Evolutionary conservation across 2,797 vertebrate genomes (phyloP), one percentile per base, ranked within the genome.

Genomic region (Myotis findleyi): DNA sequence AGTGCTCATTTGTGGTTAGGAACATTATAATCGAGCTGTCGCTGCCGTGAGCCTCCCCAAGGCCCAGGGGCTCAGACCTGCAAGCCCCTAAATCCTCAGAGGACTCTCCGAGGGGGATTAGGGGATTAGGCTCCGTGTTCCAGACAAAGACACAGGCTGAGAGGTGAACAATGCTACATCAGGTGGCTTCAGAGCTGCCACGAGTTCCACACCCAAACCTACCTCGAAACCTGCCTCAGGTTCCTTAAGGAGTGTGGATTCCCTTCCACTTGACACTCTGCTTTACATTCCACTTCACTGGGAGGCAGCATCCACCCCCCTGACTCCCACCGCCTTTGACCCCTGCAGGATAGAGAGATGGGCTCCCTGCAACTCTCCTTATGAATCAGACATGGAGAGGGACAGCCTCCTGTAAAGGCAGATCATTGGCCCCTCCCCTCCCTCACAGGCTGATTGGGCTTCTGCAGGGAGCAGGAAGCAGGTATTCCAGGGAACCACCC

Each of bases 1-100:
- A 51, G 18, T 0, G 59, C 17, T 84, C 87, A 36, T 4, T 51
- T 69, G 83, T n/a, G 89, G 66, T 77, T 81, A 69, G 76, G 86
- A 87, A 91, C 92, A 73, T 81, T 81, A 47, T 49, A 83, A 87
- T 95, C 66, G 44, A 36, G 66, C 88, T 76, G 25, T 92, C 59
- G 33, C 90, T 90, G 68, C 82, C 49, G 47, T 1, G 25, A 64
- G 77, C 66, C 62, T 93, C 83, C 30, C 91, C 16, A 17, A 41
- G 62, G 83, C 30, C 27, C 71, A 57, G 55, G 66, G 49, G 33
- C 79, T 87, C 89, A 64, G 30, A 62, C 38, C 20, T 7, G 8
- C 27, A 72, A 89, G 47, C 49, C 44, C 69, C 16, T 44, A 68
- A 87, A 64, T 87, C 79, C 66, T 88, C 72, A 30, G 25, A 49